These are phyloP conservation scores for Nesoenas mayeri DNA, from an alignment of 2,113 vertebrate species.

Conservation along the genomic window DNA sequence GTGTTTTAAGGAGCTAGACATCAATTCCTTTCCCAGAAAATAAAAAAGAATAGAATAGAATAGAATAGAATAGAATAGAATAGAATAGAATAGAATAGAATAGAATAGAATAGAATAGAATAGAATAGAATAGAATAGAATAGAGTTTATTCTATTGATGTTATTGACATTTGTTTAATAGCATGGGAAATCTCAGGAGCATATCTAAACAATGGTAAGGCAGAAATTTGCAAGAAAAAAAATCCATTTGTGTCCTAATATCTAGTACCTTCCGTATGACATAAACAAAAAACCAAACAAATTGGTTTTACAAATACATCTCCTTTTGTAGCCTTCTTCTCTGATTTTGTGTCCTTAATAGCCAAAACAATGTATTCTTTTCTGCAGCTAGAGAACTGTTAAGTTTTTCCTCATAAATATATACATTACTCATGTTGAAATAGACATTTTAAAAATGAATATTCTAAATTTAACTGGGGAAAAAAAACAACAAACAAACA, in stretches of 20 bases:
- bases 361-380: not conserved
- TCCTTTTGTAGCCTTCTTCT: not conserved
- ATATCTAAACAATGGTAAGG: not conserved
- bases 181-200: not conserved
- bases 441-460: slow-evolving; percentile 20
- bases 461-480: slow-evolving; percentile 29
- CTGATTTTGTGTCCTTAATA: not conserved
- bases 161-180: not conserved
- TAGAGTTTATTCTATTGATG: not conserved
- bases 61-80: not conserved
- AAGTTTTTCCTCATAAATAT: slow-evolving; percentile 35
- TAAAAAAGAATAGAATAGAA: not conserved
- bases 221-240: slow-evolving; percentile 16
- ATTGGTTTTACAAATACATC: not conserved
- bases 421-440: slow-evolving; percentile 14
- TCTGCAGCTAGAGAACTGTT: not conserved
- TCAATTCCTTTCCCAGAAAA: not conserved
- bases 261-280: not conserved
- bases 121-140: not conserved
- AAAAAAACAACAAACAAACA: not conserved
- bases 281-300: not conserved
- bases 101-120: not conserved
- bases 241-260: not conserved
- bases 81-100: not conserved
- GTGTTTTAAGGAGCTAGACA: not conserved